Percentiles rank a stretch among this genome's conserved stretches.
These are phyloP conservation scores for Clarias batrachus DNA, from an alignment of 2,113 vertebrate genomes.

Conservation along the genomic window DNA sequence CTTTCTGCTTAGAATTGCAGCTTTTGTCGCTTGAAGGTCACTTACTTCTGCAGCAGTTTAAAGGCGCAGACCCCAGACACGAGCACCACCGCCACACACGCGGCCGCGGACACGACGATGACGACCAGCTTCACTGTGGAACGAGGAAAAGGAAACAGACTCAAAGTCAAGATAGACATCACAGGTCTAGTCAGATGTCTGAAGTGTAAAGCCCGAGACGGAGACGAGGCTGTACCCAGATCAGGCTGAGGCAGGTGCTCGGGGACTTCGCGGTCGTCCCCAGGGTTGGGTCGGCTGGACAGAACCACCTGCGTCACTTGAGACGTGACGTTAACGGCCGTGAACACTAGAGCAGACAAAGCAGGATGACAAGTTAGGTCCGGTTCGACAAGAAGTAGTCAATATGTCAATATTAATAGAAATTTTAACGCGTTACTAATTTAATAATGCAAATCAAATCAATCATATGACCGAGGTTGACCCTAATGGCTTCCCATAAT, in stretches of 20 bases:
- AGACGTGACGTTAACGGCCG: slow-evolving; percentile 38
- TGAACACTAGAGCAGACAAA: not conserved
- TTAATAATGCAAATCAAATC: too few species aligned
- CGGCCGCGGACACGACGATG: slow-evolving; percentile 65
- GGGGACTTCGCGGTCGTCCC: slow-evolving; percentile 2
- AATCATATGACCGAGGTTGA: too few species aligned
- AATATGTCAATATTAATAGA: too few species aligned
- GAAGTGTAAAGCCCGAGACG: not conserved
- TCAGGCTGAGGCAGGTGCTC: slow-evolving; percentile 45
- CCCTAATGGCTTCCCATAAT: too few species aligned
- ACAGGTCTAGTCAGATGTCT: not conserved
- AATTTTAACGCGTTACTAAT: too few species aligned
- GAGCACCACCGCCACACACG: slow-evolving; percentile 67
- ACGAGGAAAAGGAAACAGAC: not conserved
- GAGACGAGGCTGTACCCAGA: slow-evolving; percentile 42
- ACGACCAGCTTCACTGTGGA: slow-evolving; percentile 53
- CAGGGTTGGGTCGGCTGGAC: slow-evolving; percentile 21
- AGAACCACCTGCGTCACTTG: slow-evolving; percentile 33
- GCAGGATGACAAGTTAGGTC: not conserved
- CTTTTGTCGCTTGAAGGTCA: not conserved
- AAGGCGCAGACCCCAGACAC: slow-evolving; percentile 69
- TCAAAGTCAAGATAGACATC: not conserved
- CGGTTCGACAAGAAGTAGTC: too few species aligned
- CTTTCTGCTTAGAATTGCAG: not conserved
- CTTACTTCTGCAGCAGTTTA: slow-evolving; percentile 73